Conservation (phyloP, 2,888 invertebrate species). For the Euphydryas editha region DNA sequence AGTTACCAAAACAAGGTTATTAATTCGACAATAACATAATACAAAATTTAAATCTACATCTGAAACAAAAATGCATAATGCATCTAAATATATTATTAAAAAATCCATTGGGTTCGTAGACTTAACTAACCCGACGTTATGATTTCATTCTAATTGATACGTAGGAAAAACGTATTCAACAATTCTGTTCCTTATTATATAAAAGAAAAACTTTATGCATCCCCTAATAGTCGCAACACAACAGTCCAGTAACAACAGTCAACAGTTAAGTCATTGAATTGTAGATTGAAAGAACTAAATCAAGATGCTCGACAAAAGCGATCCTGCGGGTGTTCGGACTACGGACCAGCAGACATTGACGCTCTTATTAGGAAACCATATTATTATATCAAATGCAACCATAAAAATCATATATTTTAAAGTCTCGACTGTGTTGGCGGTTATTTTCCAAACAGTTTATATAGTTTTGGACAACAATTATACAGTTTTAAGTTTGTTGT, state of each 20-base stretch:
- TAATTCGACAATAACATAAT: too few relatives aligned
- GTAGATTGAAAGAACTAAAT: slow-evolving; percentile 24
- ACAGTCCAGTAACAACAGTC: slow-evolving; percentile 22
- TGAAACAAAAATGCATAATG: too few relatives aligned
- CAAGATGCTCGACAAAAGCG: slow-evolving; percentile 15
- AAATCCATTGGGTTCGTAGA: too few relatives aligned
- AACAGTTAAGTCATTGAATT: slow-evolving; percentile 19
- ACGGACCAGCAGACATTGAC: slow-evolving; percentile 48
- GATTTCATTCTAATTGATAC: neutral
- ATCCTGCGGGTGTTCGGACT: slow-evolving; percentile 49
- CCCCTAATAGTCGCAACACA: slow-evolving; percentile 11
- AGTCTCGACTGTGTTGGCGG: too few relatives aligned
- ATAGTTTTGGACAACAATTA: too few relatives aligned
- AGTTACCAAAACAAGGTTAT: too few relatives aligned
- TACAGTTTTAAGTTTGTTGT: neutral
- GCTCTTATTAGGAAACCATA: slow-evolving; percentile 56
- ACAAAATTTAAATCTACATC: too few relatives aligned
- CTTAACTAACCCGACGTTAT: neutral
- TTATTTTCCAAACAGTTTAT: neutral
- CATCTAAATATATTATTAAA: too few relatives aligned
- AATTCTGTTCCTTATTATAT: neutral
- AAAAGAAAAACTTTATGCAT: slow-evolving; percentile 3
- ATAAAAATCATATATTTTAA: slow-evolving; percentile 50
- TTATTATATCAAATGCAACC: slow-evolving; percentile 52
- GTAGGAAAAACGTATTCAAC: neutral